phyloP scores from a whole-genome alignment of 1,140 invertebrate species.

The Planococcus citri region DNA sequence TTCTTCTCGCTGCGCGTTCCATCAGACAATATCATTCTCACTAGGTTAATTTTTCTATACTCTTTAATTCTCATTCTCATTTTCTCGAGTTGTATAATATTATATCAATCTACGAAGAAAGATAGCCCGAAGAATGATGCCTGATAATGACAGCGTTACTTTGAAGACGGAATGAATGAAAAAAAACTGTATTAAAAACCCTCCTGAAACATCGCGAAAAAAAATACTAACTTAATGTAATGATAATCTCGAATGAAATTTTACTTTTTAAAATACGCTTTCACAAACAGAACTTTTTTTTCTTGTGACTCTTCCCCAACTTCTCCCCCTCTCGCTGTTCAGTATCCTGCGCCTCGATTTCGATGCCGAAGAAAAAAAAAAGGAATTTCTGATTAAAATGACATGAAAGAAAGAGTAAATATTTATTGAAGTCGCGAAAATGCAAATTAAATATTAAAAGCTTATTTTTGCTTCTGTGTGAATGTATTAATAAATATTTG shows the following conservation, averaged over 20 bases:
- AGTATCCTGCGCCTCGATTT: too few relatives aligned
- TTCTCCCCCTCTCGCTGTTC: background rate
- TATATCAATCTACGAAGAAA: too few relatives aligned
- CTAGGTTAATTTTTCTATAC: too few relatives aligned
- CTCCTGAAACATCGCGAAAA: background rate
- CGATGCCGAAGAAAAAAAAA: conserved; percentile 9
- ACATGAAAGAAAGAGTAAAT: conserved; percentile 12
- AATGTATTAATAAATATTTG: conserved; percentile 11
- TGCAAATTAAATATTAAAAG: conserved; percentile 17
- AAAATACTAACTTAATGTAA: conserved; percentile 9
- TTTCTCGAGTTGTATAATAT: too few relatives aligned
- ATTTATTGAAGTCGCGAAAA: conserved; percentile 12
- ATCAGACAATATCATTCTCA: too few relatives aligned
- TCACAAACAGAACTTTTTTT: conserved; percentile 13
- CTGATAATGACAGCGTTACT: conserved; percentile 13
- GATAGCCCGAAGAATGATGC: background rate
- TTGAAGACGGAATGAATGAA: too few relatives aligned
- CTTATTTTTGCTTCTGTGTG: conserved; percentile 14
- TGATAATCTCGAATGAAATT: background rate
- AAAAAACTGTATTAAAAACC: background rate
- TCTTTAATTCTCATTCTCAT: too few relatives aligned
- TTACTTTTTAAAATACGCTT: background rate
- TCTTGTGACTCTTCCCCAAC: too few relatives aligned
- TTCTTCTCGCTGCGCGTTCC: too few relatives aligned
- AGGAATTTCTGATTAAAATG: conserved; percentile 13